Conservation (phyloP, 2,113 vertebrate species). For the Alosa alosa region DNA sequence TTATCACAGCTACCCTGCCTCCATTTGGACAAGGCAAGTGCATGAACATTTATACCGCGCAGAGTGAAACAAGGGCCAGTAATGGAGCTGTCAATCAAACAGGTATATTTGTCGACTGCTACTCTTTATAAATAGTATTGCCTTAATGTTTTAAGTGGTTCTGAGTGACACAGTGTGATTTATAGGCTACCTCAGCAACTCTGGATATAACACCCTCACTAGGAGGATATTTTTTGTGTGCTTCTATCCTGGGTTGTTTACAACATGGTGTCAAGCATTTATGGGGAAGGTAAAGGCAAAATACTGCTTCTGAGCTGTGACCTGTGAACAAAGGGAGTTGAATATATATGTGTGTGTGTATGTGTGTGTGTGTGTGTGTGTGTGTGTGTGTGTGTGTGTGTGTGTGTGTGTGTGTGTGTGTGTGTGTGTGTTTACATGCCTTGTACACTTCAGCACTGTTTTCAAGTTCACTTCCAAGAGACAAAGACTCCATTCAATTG, state of each 20-base stretch:
- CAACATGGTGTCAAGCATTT: background rate
- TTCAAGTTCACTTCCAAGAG: slow-evolving; percentile 66
- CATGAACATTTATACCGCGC: background rate
- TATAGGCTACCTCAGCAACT: background rate
- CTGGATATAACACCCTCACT: background rate
- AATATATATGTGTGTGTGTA: background rate
- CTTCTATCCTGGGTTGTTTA: background rate
- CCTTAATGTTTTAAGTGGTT: background rate
- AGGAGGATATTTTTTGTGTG: background rate
- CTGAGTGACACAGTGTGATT: background rate
- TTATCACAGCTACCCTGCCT: too few species aligned
- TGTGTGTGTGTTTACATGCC: slow-evolving; percentile 46
- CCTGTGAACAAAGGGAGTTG: background rate
- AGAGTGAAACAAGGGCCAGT: background rate
- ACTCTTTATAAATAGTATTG: background rate
- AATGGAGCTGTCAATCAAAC: background rate
- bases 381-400: background rate
- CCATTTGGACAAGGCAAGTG: too few species aligned
- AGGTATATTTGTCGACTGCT: background rate
- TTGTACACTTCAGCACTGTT: slow-evolving; percentile 60
- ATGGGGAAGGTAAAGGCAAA: background rate
- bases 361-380: slow-evolving; percentile 21
- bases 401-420: slow-evolving; percentile 1
- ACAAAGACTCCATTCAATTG: slow-evolving; percentile 71
- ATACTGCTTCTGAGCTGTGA: background rate